Base-by-base conservation (phyloP, 2,888 invertebrate species). In the Volucella inflata region DNA sequence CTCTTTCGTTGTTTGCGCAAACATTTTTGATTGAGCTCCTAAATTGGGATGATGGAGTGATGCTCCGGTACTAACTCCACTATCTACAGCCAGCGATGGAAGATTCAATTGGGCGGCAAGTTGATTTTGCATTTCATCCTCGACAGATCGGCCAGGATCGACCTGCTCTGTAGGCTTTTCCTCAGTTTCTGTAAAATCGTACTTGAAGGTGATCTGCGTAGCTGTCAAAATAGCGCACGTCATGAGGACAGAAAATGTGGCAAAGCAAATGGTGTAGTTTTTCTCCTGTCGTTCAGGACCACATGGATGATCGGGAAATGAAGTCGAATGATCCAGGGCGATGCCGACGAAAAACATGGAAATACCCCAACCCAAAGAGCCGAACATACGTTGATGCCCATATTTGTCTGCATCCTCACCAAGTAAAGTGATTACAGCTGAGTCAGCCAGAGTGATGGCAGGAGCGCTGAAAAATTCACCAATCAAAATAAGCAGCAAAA, bases 401-500 rank as follows among this genome's bases (percentile, higher is more conserved):
- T 99, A 98, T 93, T 95, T 94, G 90, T 96, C 96, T 0, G 96
- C 96, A 90, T 97, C 97, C 90, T 98, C 97, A 0, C 97, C 98
- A 0, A 98, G 94, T 87, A 97, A 93, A 3, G 97, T 97, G 84
- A 98, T 96, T 51, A 97, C 97, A 8, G 97, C 98, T 0, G 97
- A 97, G 92, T 98, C 98, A 0, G 98, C 99, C 65, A 99, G 93
- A 0, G 98, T 98, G 88, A 99, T 96, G 46, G 98, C 98, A 0
- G 99, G 99, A 0, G 98, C 98, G 89, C 97, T 97, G 93, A 99
- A 98, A 93, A 99, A 99, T 93, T 99, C 99, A 0, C 99, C 99
- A 74, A 99, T 96, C 38, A 98, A 95, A 12, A 99, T 97, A 70
- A 99, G 94, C 57, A 99, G 93, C 70, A 99, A 93, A 50, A 99